A percentile compares a stretch with the other conserved stretches of the same genome.
Conservation (phyloP, 2,113 vertebrate genomes). For the Pycnonotus jocosus region DNA sequence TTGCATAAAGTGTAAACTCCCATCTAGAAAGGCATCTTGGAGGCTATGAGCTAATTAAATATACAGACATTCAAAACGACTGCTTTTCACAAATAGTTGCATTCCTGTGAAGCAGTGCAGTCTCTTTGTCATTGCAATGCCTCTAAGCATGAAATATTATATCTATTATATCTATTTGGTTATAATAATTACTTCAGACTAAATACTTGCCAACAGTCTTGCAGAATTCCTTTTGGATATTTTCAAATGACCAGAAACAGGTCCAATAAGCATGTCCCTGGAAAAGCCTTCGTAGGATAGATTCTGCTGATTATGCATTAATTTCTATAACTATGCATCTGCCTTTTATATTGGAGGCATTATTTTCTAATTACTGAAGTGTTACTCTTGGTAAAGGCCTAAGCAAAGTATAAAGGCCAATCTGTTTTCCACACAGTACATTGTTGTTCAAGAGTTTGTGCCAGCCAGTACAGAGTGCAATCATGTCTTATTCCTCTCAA, state of each 20-base stretch:
- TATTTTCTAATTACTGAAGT: constrained; percentile 54
- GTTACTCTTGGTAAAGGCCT: constrained; percentile 37
- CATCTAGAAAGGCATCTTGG: neutral
- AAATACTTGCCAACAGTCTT: neutral
- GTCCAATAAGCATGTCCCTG: neutral
- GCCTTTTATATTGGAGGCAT: constrained; percentile 10
- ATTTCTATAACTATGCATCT: neutral
- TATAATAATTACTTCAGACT: neutral
- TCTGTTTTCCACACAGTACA: constrained; percentile 67
- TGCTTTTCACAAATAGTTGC: neutral
- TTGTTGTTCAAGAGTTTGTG: constrained; percentile 69
- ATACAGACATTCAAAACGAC: neutral
- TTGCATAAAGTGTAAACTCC: neutral
- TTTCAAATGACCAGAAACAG: neutral
- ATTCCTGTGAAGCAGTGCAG: neutral
- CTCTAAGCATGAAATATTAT: neutral
- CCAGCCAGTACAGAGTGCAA: constrained; percentile 69
- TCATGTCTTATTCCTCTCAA: constrained; percentile 62
- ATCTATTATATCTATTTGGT: neutral
- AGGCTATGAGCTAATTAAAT: neutral
- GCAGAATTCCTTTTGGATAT: neutral
- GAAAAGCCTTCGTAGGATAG: neutral
- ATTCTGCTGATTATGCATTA: neutral
- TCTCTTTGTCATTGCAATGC: neutral
- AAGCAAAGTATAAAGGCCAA: constrained; percentile 63